Evolutionary conservation across 2,797 vertebrate genomes (phyloP).

Genomic region (Sebastes minor): DNA sequence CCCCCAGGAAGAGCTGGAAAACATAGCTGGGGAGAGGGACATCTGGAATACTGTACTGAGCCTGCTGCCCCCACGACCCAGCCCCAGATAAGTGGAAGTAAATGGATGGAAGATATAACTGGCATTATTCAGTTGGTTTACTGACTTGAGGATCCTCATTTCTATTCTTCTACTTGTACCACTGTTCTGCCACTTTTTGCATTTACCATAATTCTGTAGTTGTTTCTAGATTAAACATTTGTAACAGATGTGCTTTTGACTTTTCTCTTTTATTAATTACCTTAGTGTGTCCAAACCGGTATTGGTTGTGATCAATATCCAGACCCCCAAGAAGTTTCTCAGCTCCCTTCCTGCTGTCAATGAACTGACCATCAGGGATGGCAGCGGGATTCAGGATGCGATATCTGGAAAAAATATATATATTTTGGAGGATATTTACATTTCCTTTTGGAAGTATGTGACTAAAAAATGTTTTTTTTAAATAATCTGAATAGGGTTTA

Average conservation of each 20-base stretch:
- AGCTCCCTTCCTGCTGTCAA: constrained; percentile 80
- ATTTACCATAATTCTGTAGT: background rate
- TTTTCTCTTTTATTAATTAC: constrained; percentile 37
- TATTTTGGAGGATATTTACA: background rate
- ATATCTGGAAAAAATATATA: constrained; percentile 62
- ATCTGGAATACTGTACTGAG: too few relatives aligned
- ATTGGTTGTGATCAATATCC: constrained; percentile 81
- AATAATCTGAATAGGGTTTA: background rate
- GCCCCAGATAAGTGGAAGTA: too few relatives aligned
- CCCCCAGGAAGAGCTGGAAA: too few relatives aligned
- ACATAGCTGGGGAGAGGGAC: too few relatives aligned
- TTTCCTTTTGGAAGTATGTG: background rate
- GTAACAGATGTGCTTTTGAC: background rate
- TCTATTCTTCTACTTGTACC: background rate
- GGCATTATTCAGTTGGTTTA: background rate
- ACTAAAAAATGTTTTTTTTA: background rate
- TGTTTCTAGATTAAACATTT: background rate
- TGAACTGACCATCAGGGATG: constrained; percentile 82
- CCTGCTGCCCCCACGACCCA: too few relatives aligned
- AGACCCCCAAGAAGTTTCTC: constrained; percentile 80
- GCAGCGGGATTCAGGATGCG: constrained; percentile 81
- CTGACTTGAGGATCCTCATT: background rate
- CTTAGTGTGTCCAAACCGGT: constrained; percentile 84
- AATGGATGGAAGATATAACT: background rate
- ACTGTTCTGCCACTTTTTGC: background rate